Percentiles rank a stretch among this genome's conserved stretches.
These are phyloP conservation scores for Trachops cirrhosus DNA, from an alignment of 2,797 vertebrate species.

Conservation along the genomic window DNA sequence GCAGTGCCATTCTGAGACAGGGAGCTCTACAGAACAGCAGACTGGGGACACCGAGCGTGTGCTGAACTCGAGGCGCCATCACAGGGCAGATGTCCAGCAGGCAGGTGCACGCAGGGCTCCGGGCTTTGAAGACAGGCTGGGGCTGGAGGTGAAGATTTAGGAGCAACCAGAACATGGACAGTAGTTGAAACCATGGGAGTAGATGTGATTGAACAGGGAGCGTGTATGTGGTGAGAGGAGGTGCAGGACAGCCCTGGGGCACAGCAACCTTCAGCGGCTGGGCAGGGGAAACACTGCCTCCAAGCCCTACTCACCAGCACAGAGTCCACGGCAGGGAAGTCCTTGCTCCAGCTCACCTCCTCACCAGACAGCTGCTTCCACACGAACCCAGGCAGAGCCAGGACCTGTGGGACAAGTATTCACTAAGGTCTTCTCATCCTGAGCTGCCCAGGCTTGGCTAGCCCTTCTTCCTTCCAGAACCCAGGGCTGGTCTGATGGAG, in stretches of 20 bases:
- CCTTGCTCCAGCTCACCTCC: constrained; percentile 95
- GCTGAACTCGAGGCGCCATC: neutral
- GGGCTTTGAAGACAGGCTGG: neutral
- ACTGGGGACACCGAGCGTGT: neutral
- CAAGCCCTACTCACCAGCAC: constrained; percentile 89
- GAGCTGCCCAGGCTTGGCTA: neutral
- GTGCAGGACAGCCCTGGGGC: neutral
- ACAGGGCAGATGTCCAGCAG: neutral
- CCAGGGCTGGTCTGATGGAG: neutral
- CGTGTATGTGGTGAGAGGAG: neutral
- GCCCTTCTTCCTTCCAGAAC: neutral
- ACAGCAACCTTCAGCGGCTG: neutral
- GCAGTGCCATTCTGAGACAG: neutral
- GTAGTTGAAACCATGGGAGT: neutral
- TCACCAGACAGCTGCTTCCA: constrained; percentile 99
- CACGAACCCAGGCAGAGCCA: constrained; percentile 95
- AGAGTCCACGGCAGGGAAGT: constrained; percentile 96
- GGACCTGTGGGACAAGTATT: constrained; percentile 84
- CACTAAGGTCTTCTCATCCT: neutral
- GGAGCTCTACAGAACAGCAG: neutral
- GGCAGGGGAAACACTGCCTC: neutral
- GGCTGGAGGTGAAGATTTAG: neutral
- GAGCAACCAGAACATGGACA: neutral
- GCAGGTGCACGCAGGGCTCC: neutral
- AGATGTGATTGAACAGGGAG: neutral